A percentile compares a stretch with the other conserved stretches of the same genome.
These are phyloP conservation scores for Halocynthia roretzi DNA, from an alignment of 23 tunicate genomes.

Conservation along the genomic window DNA sequence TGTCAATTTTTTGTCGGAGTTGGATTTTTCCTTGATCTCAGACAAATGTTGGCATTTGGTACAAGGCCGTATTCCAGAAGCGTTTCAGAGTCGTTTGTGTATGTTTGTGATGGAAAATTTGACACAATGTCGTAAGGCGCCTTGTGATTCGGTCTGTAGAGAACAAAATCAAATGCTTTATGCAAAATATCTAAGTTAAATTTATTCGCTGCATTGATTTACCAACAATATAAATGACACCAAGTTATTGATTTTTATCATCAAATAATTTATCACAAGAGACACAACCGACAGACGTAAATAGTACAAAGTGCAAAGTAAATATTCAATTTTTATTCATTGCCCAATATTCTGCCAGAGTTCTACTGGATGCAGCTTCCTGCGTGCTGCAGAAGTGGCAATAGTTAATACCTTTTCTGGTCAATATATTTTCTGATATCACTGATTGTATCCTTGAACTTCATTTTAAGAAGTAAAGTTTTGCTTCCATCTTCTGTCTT, in stretches of 20 bases:
- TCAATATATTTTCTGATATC: slow-evolving; percentile 66
- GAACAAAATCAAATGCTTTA: too few species aligned
- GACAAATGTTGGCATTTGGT: slow-evolving; percentile 65
- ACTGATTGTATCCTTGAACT: slow-evolving; percentile 61
- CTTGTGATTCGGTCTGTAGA: background rate
- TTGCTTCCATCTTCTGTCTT: slow-evolving; percentile 65
- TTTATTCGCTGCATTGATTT: too few species aligned
- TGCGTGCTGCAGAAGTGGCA: too few species aligned
- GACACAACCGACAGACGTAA: background rate
- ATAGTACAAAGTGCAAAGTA: background rate
- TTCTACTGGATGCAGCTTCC: too few species aligned
- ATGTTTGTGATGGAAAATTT: slow-evolving; percentile 63
- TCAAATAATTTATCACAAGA: background rate
- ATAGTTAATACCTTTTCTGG: slow-evolving; percentile 37
- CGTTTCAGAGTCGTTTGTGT: slow-evolving; percentile 39
- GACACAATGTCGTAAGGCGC: slow-evolving; percentile 53
- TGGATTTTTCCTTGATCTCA: slow-evolving; percentile 1
- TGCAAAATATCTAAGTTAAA: too few species aligned
- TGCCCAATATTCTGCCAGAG: too few species aligned
- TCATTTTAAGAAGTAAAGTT: slow-evolving; percentile 61
- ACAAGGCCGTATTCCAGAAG: slow-evolving; percentile 70
- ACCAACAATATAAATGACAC: too few species aligned
- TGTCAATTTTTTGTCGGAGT: background rate
- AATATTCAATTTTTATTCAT: too few species aligned
- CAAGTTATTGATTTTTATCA: too few species aligned